Conservation (phyloP, 2,888 invertebrate genomes). For the Cheilosia variabilis region DNA sequence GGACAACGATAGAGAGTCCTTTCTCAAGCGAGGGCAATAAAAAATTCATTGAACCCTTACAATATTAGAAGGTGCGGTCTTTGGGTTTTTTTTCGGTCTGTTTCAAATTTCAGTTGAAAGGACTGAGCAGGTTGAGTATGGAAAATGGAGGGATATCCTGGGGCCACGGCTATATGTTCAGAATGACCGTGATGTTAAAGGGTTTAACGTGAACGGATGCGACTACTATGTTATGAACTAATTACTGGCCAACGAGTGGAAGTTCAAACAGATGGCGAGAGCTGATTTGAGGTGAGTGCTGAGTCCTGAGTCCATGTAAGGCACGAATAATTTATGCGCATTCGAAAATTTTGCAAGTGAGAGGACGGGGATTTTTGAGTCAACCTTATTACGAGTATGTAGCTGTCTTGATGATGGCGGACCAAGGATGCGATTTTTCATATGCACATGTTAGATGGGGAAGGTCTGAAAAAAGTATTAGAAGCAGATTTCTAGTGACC, state of each 20-base stretch:
- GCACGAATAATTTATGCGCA: slow-evolving; percentile 23
- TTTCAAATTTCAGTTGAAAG: slow-evolving; percentile 7
- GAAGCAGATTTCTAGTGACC: no score
- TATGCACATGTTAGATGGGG: neutral
- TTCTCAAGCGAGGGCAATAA: slow-evolving; percentile 51
- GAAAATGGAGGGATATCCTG: slow-evolving; percentile 26
- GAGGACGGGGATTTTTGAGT: slow-evolving; percentile 12
- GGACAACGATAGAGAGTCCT: slow-evolving; percentile 36
- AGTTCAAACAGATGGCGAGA: slow-evolving; percentile 16
- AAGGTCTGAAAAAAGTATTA: no score
- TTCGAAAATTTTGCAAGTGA: slow-evolving; percentile 1
- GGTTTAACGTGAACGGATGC: slow-evolving; percentile 41
- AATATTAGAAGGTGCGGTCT: slow-evolving; percentile 49
- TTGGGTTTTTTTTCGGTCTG: neutral
- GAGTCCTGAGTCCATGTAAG: neutral
- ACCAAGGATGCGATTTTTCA: neutral
- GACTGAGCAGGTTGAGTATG: slow-evolving; percentile 39
- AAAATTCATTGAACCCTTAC: slow-evolving; percentile 72
- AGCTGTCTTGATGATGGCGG: neutral
- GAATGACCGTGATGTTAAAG: slow-evolving; percentile 22
- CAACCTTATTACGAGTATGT: slow-evolving; percentile 23
- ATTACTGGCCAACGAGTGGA: slow-evolving; percentile 53
- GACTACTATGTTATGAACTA: slow-evolving; percentile 51
- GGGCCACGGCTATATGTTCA: slow-evolving; percentile 34
- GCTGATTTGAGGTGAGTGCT: slow-evolving; percentile 20